Conservation (phyloP, 2,888 invertebrate species). For the Julus scanicus region DNA sequence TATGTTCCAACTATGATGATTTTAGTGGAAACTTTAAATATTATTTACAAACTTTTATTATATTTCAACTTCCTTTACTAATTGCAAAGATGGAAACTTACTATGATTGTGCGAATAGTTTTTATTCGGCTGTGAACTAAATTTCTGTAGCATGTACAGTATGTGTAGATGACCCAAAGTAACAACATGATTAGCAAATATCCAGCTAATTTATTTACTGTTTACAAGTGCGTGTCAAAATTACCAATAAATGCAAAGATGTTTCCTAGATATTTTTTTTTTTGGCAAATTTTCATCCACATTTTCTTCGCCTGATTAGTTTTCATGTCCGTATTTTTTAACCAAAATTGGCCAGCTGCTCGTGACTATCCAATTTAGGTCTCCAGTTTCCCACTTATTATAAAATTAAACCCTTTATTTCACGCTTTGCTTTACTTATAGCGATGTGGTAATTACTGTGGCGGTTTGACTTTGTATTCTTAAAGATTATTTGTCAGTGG, state of each 20-base stretch:
- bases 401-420: neutral
- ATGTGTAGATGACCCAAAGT: neutral
- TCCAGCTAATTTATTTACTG: neutral
- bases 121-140: neutral
- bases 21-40: neutral
- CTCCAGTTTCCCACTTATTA: neutral
- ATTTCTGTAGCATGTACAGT: neutral
- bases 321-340: neutral
- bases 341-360: neutral
- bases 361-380: neutral
- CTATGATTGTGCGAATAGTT: neutral
- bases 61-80: neutral
- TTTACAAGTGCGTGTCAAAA: neutral
- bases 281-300: neutral
- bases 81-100: neutral
- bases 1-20: neutral
- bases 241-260: neutral
- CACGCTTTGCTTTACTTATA: neutral
- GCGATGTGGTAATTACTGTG: neutral
- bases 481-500: neutral
- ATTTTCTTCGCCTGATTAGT: neutral
- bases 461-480: neutral
- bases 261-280: neutral
- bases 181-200: neutral
- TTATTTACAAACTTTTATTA: neutral